phyloP scores from a whole-genome alignment of 2,888 invertebrate genomes.

The Sclerodermus sp. region DNA sequence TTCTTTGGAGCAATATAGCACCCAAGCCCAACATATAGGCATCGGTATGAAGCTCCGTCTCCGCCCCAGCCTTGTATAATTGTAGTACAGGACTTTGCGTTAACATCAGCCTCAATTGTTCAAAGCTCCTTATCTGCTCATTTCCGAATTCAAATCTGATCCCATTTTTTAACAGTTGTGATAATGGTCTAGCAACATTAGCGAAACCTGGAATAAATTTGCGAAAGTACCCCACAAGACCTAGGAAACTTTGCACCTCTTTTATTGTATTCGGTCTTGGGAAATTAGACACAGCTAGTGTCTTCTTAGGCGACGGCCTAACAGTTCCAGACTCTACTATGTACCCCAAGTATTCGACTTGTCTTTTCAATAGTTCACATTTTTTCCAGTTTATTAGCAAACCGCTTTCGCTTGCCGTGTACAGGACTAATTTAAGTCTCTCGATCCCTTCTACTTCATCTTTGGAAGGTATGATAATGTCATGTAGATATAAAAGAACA shows the following conservation, averaged over 20 bases:
- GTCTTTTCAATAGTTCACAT: conserved; percentile 1
- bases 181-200: conserved; percentile 8
- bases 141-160: conserved; percentile 5
- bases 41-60: conserved; percentile 17
- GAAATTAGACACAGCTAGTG: conserved; percentile 4
- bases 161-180: conserved; percentile 1
- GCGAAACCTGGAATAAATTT: conserved; percentile 13
- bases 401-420: conserved; percentile 1
- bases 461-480: conserved; percentile 12
- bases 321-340: conserved; percentile 4
- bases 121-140: conserved; percentile 3
- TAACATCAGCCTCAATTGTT: neutral
- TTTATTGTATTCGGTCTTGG: conserved; percentile 2
- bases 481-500: conserved; percentile 17
- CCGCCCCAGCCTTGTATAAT: conserved; percentile 3
- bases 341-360: conserved; percentile 8
- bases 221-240: conserved; percentile 15
- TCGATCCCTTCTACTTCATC: conserved; percentile 5
- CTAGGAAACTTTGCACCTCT: conserved; percentile 12
- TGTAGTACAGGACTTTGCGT: conserved; percentile 1
- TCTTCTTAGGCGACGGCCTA: conserved; percentile 9
- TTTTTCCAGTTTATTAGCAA: conserved; percentile 10
- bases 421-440: conserved; percentile 2
- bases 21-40: conserved; percentile 19
- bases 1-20: conserved; percentile 20